These are phyloP conservation scores for Acanthosepion pharaonis DNA, from an alignment of 2,888 invertebrate genomes.

Conservation along the genomic window DNA sequence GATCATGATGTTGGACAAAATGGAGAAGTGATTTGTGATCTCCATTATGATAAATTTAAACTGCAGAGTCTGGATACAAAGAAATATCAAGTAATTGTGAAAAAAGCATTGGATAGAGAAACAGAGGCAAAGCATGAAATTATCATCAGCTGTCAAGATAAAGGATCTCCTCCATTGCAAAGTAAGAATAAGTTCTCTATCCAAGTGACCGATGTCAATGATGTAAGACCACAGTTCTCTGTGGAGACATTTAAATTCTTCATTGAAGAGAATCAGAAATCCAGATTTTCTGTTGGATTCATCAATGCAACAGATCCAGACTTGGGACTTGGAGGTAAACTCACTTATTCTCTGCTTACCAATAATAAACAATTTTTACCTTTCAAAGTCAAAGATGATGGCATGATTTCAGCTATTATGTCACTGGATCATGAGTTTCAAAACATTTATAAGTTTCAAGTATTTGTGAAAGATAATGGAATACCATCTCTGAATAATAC, in stretches of 20 bases:
- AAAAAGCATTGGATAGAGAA: slow-evolving; percentile 33
- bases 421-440: slow-evolving; percentile 22
- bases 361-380: neutral
- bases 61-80: neutral
- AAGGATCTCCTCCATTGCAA: slow-evolving; percentile 15
- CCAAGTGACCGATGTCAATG: slow-evolving; percentile 11
- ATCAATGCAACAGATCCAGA: slow-evolving; percentile 15
- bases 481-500: neutral
- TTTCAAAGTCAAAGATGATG: slow-evolving; percentile 22
- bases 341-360: neutral
- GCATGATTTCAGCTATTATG: neutral
- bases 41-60: slow-evolving; percentile 33
- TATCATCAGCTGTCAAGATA: slow-evolving; percentile 33
- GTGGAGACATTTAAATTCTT: slow-evolving; percentile 21
- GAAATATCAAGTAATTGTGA: slow-evolving; percentile 33
- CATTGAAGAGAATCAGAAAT: slow-evolving; percentile 33
- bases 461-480: slow-evolving; percentile 20
- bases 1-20: slow-evolving; percentile 33
- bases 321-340: neutral
- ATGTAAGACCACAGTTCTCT: slow-evolving; percentile 33
- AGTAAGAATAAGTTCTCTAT: neutral
- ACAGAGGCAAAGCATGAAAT: neutral
- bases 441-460: slow-evolving; percentile 13
- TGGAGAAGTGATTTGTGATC: neutral
- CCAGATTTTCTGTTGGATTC: neutral